Evolutionary conservation across 2,113 vertebrate genomes (phyloP), one percentile per base, ranked within the genome.

Genomic region (Ahaetulla prasina): DNA sequence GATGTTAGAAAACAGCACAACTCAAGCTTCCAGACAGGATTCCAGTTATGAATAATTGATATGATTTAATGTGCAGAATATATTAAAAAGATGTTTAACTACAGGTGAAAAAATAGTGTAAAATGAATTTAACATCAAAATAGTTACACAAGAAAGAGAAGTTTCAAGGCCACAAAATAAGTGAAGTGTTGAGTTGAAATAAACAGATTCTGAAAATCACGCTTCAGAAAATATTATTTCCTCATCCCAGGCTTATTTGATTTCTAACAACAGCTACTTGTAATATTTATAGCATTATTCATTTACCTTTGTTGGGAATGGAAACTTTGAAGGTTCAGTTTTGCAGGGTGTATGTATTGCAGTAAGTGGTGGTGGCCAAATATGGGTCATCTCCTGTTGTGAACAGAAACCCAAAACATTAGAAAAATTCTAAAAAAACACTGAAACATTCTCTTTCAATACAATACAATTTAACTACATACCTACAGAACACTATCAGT

Each of bases 321-420:
- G 99, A 97, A 99, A 99, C 96, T 99, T 99, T 93, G 99, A 99
- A 86, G 99, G 99, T 97, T 99, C 99, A 3, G 99, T 99, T 98
- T 99, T 99, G 98, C 99, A 99, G 90, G 99, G 99, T 54, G 99
- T 99, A 93, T 99, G 99, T 96, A 99, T 99, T 96, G 99, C 99
- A 96, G 99, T 99, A 96, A 99, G 96, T 2, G 99, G 99, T 96
- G 99, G 98, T 93, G 99, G 99, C 99, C 99, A 99, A 91, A 98
- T 99, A 96, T 99, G 99, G 98, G 99, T 99, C 99, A 99, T 99
- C 98, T 99, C 99, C 99, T 99, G 95, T 12, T 95, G 63, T 14
- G 84, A 86, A 90, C 57, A 63, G 57, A 90, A 60, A 92, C 50
- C 39, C 85, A 43, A 52, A 25, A 55, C 30, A 85, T 27, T 39